Conservation (phyloP, 2,888 invertebrate genomes). For the Omphaloscelis lunosa region DNA sequence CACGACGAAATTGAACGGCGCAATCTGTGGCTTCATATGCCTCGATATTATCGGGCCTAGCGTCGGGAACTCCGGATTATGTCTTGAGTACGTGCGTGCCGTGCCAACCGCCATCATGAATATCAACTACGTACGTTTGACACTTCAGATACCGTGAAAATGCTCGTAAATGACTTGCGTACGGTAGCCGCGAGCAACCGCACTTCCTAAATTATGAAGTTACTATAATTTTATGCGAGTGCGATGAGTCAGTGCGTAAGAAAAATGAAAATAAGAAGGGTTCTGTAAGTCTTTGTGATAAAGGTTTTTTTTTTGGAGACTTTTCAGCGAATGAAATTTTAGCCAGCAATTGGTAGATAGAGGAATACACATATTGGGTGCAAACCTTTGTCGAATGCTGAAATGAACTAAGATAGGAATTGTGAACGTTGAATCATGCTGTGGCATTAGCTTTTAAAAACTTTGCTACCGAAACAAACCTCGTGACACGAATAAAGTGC, state of each 20-base stretch:
- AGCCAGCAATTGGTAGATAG: background rate
- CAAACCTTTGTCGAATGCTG: background rate
- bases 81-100: conserved; percentile 71
- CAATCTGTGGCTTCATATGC: conserved; percentile 64
- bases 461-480: background rate
- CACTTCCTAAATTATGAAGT: conserved; percentile 59
- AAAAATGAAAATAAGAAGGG: conserved; percentile 22
- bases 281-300: conserved; percentile 1
- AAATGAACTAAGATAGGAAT: background rate
- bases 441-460: background rate
- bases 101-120: conserved; percentile 72
- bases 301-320: conserved; percentile 11
- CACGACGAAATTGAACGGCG: conserved; percentile 62
- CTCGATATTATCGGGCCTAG: conserved; percentile 69
- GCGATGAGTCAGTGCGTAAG: conserved; percentile 4
- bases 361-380: background rate
- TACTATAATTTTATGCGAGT: conserved; percentile 43
- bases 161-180: conserved; percentile 64
- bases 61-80: conserved; percentile 66
- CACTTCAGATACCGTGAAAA: conserved; percentile 70
- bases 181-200: conserved; percentile 22
- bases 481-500: background rate
- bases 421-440: too few species aligned
- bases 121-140: conserved; percentile 74
- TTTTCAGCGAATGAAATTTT: too few species aligned